Percentiles rank a stretch among this genome's conserved stretches.
These are phyloP conservation scores for Syngnathoides biaculeatus DNA, from an alignment of 2,113 vertebrate species.

Conservation along the genomic window DNA sequence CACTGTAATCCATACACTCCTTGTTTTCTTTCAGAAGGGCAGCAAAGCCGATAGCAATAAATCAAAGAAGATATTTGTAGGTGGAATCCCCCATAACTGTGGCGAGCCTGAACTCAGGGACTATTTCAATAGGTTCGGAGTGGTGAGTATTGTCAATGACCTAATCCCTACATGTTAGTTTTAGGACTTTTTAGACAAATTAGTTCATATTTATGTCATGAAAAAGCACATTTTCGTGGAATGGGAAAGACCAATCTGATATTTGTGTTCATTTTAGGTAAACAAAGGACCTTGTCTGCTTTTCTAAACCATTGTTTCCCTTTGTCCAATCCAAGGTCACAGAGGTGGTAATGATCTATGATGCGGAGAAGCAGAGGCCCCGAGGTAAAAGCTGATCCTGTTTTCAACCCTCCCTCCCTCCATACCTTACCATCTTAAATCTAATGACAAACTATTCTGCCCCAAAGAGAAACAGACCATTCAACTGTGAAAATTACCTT, in stretches of 20 bases:
- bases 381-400: conserved; percentile 98
- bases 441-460: conserved; percentile 94
- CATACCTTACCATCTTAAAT: conserved; percentile 76
- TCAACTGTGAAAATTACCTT: conserved; percentile 11
- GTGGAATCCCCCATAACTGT: conserved; percentile 99
- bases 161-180: conserved; percentile 28
- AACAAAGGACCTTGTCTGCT: conserved; percentile 23
- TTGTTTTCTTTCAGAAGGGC: conserved; percentile 87
- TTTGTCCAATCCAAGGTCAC: conserved; percentile 88
- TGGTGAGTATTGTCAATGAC: conserved; percentile 82
- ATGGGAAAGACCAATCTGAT: conserved; percentile 17
- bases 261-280: conserved; percentile 24
- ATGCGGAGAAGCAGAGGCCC: conserved; percentile 99
- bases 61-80: conserved; percentile 99
- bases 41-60: conserved; percentile 96
- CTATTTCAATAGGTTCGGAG: conserved; percentile 99
- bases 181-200: conserved; percentile 39
- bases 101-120: conserved; percentile 99
- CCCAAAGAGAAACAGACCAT: conserved; percentile 64
- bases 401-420: conserved; percentile 72
- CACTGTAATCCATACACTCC: conserved; percentile 61
- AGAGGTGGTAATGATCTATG: conserved; percentile 99
- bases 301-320: conserved; percentile 60
- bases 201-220: background rate
- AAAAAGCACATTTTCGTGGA: background rate